These are phyloP conservation scores for Drosophila truncata DNA, from an alignment of 1,140 invertebrate species.

Conservation along the genomic window DNA sequence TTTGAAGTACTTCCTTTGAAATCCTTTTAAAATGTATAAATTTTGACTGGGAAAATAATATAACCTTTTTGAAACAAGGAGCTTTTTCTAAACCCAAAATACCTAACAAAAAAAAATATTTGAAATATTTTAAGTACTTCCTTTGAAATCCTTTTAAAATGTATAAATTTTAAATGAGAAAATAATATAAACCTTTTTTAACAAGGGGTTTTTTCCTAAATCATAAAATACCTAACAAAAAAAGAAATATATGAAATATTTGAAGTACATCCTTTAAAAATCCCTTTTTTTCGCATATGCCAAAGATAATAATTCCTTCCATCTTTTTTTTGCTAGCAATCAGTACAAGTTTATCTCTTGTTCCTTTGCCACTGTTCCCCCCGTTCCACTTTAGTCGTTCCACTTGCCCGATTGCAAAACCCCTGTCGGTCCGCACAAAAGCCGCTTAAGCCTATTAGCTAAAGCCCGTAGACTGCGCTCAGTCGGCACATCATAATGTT, in stretches of 20 bases:
- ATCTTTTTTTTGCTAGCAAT: neutral
- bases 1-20: neutral
- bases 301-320: neutral
- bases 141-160: too few species aligned
- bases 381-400: neutral
- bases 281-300: neutral
- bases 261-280: neutral
- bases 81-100: neutral
- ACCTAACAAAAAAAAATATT: conserved; percentile 16
- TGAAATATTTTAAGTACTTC: neutral
- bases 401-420: conserved; percentile 33
- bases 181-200: too few species aligned
- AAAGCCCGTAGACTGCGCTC: conserved; percentile 44
- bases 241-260: conserved; percentile 6
- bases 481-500: conserved; percentile 55
- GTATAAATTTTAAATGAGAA: too few species aligned
- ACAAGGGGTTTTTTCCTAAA: neutral
- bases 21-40: too few species aligned
- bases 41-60: too few species aligned
- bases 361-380: conserved; percentile 15
- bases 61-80: too few species aligned
- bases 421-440: conserved; percentile 40
- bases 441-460: conserved; percentile 56
- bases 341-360: conserved; percentile 17
- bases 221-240: conserved; percentile 6